Percentiles rank a stretch among this genome's conserved stretches.
Evolutionary conservation across 2,797 vertebrate species (phyloP).

Genomic region (Eutrigla gurnardus): DNA sequence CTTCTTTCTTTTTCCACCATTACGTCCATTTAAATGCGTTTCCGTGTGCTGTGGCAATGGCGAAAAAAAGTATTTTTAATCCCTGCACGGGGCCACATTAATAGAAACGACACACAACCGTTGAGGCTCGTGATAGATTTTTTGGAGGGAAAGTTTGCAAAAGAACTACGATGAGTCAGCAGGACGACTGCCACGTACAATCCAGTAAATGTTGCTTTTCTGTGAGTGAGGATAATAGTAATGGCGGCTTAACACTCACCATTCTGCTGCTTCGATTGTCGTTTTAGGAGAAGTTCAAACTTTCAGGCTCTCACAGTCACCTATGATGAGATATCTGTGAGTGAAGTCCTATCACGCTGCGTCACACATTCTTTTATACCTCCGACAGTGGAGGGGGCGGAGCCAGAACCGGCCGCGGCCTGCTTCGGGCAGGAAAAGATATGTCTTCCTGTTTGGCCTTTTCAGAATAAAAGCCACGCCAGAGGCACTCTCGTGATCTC

Average conservation of each 20-base stretch:
- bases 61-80: background rate
- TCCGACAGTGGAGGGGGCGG: conserved; percentile 17
- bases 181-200: background rate
- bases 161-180: background rate
- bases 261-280: conserved; percentile 54
- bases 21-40: background rate
- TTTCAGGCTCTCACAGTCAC: conserved; percentile 65
- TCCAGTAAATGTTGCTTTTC: background rate
- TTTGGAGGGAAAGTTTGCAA: background rate
- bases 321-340: conserved; percentile 79
- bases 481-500: background rate
- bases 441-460: conserved; percentile 23
- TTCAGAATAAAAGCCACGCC: conserved; percentile 49
- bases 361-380: conserved; percentile 56
- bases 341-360: conserved; percentile 42
- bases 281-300: conserved; percentile 13
- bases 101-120: background rate
- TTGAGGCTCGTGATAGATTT: background rate
- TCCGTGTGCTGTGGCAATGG: background rate
- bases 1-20: conserved; percentile 26
- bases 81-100: background rate
- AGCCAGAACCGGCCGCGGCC: background rate
- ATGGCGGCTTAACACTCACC: conserved; percentile 58
- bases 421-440: background rate
- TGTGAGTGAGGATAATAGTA: background rate